These are phyloP conservation scores for Aphidoletes aphidimyza DNA, from an alignment of 2,888 invertebrate genomes.

Conservation along the genomic window DNA sequence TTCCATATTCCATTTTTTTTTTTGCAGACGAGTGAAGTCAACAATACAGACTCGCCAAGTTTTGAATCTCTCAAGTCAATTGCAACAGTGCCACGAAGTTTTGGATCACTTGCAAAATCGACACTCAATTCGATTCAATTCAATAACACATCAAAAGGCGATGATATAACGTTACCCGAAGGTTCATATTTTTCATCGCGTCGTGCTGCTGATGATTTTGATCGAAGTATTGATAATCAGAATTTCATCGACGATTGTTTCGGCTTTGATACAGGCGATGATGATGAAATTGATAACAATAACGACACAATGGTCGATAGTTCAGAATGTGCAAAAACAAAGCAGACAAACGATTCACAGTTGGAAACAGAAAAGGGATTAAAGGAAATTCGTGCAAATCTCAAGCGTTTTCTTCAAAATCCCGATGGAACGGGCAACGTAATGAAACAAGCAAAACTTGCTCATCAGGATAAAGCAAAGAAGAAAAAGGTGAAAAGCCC, in stretches of 20 bases:
- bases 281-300: not conserved
- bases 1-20: not conserved
- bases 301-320: not conserved
- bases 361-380: not conserved
- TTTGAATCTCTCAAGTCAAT: not conserved
- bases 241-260: conserved; percentile 28
- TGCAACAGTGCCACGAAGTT: not conserved
- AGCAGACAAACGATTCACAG: not conserved
- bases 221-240: not conserved
- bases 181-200: conserved; percentile 21
- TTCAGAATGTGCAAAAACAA: not conserved
- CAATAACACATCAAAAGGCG: not conserved
- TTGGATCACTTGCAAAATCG: not conserved
- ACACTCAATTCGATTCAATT: not conserved
- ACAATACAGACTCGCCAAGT: not conserved
- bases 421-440: not conserved
- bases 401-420: not conserved
- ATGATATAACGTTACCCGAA: not conserved
- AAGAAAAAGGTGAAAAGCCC: no score
- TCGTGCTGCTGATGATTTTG: not conserved
- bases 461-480: not conserved
- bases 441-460: not conserved
- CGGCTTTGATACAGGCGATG: conserved; percentile 10
- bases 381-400: not conserved
- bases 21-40: conserved; percentile 36